Conservation (phyloP, 2,888 invertebrate genomes). For the Cosmia pyralina region DNA sequence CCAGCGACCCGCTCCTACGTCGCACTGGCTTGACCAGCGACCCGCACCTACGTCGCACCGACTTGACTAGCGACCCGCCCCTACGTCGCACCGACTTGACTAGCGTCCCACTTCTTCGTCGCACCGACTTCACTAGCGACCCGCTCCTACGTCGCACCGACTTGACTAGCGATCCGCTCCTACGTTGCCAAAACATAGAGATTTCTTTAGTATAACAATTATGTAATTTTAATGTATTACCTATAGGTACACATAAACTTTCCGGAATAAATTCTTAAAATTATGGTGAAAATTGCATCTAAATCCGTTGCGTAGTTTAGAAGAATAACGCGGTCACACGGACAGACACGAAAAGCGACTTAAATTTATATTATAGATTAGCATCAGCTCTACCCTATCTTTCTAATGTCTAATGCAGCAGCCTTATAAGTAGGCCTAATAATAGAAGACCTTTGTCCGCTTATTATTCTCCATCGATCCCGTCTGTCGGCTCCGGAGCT, state of each 20-base stretch:
- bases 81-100: too few species aligned
- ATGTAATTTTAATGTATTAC: not conserved
- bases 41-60: too few species aligned
- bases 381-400: not conserved
- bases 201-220: not conserved
- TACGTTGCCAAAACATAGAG: not conserved
- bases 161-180: not conserved
- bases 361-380: not conserved
- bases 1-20: not conserved
- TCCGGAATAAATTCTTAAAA: not conserved
- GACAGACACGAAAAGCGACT: not conserved
- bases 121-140: not conserved
- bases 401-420: slow-evolving; percentile 21
- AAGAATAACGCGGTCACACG: not conserved
- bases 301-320: not conserved
- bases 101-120: too few species aligned
- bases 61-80: not conserved
- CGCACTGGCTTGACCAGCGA: too few species aligned
- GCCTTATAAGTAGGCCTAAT: slow-evolving; percentile 52
- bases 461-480: slow-evolving; percentile 62
- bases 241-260: not conserved
- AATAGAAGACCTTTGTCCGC: slow-evolving; percentile 57
- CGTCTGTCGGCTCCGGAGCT: slow-evolving; percentile 64
- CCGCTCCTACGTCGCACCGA: not conserved
- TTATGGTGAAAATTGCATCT: not conserved